Base-by-base conservation (phyloP, 2,797 vertebrate species). In the Leptodactylus fallax region DNA sequence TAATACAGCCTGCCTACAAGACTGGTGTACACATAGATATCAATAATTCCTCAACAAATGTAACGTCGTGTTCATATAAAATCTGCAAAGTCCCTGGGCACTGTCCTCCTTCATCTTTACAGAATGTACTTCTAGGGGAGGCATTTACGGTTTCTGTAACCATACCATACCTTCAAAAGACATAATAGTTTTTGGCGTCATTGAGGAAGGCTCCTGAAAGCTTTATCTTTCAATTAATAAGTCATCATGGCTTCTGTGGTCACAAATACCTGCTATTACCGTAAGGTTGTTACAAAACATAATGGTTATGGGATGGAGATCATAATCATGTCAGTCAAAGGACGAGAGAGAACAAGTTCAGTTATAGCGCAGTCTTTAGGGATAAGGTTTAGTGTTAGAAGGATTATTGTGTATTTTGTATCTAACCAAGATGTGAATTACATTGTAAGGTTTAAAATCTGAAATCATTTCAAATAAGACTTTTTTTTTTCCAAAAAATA, bases 221-320 rank as follows among this genome's bases (percentile, higher is more conserved):
- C 82, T 71, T 65, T 78, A 71, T 67, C 47, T 53, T 53, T 55
- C 65, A 83, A 72, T 72, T 83, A 83, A 53, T 53, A 71, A 56
- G 67, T 36, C 16, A 51, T 79, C 47, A 36, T 36, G 60, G 45
- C 76, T 55, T 60, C 49, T 79, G 74, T 49, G 72, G 72, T 53
- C 60, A 51, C 60, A 65, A 63, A 78, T 77, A 78, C 58, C 74
- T 78, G 36, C 60, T 49, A 79, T 77, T 85, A 85, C 74, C 6
- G 72, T 85, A 85, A 85, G 14, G 49, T 78, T 85, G 58, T 78
- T 65, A 67, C 49, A 65, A 53, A 85, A 79, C 60, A 13, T 78
- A 85, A 78, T 79, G 76, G 84, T 78, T 85, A 55, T 78, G 60
- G 74, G 60, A 85, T 63, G 49, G 23, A 55, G 74, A 55, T 55